These are phyloP conservation scores for Masticophis lateralis DNA, from an alignment of 2,797 vertebrate species.

Conservation along the genomic window DNA sequence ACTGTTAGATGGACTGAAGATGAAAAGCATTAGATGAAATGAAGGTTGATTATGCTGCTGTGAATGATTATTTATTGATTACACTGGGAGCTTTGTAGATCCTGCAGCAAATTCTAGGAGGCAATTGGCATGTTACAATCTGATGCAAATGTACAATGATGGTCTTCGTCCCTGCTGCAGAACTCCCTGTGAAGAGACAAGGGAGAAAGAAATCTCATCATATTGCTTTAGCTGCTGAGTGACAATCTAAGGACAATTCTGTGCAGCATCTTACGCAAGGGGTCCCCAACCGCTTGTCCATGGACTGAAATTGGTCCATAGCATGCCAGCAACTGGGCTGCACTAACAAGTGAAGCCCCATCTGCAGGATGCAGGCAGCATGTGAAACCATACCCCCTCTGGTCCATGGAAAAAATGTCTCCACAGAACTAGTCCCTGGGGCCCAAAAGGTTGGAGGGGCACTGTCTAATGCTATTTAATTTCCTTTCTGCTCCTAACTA, in stretches of 20 bases:
- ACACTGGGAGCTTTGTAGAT: not conserved
- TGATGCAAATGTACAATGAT: not conserved
- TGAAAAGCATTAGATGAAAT: slow-evolving; percentile 15
- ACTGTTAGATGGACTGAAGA: not conserved
- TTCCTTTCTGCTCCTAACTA: not conserved
- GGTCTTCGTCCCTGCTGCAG: not conserved
- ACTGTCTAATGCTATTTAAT: not conserved
- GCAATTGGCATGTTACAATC: not conserved
- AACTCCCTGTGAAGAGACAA: slow-evolving; percentile 7
- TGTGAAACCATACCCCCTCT: no score
- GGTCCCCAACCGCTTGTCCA: no score
- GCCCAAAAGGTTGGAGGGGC: no score
- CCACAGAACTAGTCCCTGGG: no score
- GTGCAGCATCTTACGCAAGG: not conserved
- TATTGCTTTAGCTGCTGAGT: not conserved
- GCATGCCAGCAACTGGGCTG: no score
- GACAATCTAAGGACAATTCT: not conserved
- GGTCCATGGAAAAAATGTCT: no score
- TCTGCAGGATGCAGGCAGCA: no score
- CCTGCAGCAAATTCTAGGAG: not conserved
- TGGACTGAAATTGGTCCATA: no score
- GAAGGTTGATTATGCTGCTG: slow-evolving; percentile 13
- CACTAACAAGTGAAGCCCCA: no score
- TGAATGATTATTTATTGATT: slow-evolving; percentile 34
- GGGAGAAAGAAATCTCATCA: not conserved